These are phyloP conservation scores for Omphaloscelis lunosa DNA, from an alignment of 2,888 invertebrate genomes.

Conservation along the genomic window DNA sequence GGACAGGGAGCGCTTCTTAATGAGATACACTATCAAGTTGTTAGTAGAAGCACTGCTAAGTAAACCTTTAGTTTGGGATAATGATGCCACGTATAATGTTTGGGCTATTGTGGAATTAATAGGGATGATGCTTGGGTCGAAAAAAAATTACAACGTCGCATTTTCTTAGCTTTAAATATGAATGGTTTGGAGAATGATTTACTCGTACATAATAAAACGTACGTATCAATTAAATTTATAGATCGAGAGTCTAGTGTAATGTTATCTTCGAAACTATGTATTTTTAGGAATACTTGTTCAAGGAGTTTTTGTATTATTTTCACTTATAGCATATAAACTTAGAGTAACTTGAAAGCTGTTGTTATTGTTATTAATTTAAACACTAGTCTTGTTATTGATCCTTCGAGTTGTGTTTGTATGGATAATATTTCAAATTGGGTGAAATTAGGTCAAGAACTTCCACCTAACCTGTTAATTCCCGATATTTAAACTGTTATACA, in stretches of 20 bases:
- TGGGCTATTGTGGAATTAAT: conserved; percentile 21
- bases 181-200: no score
- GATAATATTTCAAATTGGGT: background rate
- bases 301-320: no score
- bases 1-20: conserved; percentile 82
- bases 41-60: conserved; percentile 65
- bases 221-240: no score
- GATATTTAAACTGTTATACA: background rate
- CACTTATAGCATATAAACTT: no score
- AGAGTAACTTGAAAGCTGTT: background rate
- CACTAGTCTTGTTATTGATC: background rate
- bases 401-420: background rate
- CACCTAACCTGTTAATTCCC: background rate
- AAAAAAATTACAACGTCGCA: no score
- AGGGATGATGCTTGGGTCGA: no score
- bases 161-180: no score
- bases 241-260: no score
- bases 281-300: no score
- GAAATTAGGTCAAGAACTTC: background rate
- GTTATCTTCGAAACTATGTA: no score
- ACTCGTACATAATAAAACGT: no score
- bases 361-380: background rate
- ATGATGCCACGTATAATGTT: conserved; percentile 41
- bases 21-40: conserved; percentile 84
- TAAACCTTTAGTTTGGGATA: conserved; percentile 47